These are phyloP conservation scores for Polyommatus iphigenia DNA, from an alignment of 2,888 invertebrate genomes.

Conservation along the genomic window DNA sequence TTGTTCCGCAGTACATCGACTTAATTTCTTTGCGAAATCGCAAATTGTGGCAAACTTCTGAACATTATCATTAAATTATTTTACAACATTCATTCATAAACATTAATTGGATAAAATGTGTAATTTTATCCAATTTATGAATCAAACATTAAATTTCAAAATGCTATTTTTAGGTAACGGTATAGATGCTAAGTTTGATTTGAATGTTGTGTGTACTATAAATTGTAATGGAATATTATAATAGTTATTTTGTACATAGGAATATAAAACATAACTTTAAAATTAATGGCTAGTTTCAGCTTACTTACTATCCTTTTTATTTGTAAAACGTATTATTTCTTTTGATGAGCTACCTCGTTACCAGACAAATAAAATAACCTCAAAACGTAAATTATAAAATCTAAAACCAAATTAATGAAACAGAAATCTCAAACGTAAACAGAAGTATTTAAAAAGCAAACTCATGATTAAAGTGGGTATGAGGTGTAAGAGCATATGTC, in stretches of 20 bases:
- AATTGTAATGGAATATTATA: not conserved
- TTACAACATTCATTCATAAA: slow-evolving; percentile 7
- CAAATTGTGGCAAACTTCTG: slow-evolving; percentile 49
- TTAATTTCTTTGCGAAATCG: slow-evolving; percentile 61
- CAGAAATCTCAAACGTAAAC: not conserved
- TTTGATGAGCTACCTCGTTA: too few relatives aligned
- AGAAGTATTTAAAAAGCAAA: slow-evolving; percentile 39
- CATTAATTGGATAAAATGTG: not conserved
- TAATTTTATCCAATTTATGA: too few relatives aligned
- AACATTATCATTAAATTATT: slow-evolving; percentile 26
- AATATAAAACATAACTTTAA: too few relatives aligned
- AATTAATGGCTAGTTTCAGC: too few relatives aligned
- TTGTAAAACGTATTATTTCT: too few relatives aligned
- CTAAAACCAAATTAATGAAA: not conserved
- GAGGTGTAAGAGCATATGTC: slow-evolving; percentile 62
- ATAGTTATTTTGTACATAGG: too few relatives aligned
- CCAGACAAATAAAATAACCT: too few relatives aligned
- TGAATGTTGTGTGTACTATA: not conserved
- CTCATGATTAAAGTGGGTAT: slow-evolving; percentile 39
- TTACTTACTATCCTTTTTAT: too few relatives aligned
- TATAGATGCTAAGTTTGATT: not conserved
- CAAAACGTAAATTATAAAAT: too few relatives aligned
- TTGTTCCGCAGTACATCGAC: slow-evolving; percentile 57
- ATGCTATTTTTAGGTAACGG: not conserved
- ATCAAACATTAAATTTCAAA: not conserved